A percentile compares a stretch with the other conserved stretches of the same genome.
These are phyloP conservation scores for Erinaceus europaeus DNA, from an alignment of 2,113 vertebrate species.

Conservation along the genomic window DNA sequence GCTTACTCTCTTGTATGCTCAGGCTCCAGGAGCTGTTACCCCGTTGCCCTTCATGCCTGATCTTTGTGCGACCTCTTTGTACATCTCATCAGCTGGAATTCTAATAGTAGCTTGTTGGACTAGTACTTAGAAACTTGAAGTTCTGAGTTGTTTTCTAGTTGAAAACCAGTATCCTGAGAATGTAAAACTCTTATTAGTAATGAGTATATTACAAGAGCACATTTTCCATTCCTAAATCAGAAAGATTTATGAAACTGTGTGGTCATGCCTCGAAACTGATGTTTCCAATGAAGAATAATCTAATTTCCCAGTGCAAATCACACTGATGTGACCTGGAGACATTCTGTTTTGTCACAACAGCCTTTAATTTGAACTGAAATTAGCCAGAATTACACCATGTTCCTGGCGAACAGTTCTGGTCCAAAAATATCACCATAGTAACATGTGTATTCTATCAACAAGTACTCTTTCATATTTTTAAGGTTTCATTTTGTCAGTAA, in stretches of 20 bases:
- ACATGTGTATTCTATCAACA: slow-evolving; percentile 74
- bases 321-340: slow-evolving; percentile 70
- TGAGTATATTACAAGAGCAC: slow-evolving; percentile 46
- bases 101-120: neutral
- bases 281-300: slow-evolving; percentile 74
- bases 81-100: neutral
- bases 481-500: slow-evolving; percentile 53
- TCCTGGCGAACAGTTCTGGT: slow-evolving; percentile 53
- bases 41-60: neutral
- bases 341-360: slow-evolving; percentile 72
- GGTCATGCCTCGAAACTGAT: slow-evolving; percentile 62
- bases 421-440: slow-evolving; percentile 71
- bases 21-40: neutral
- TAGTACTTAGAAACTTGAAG: neutral
- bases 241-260: slow-evolving; percentile 72
- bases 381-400: slow-evolving; percentile 75
- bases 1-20: too few relatives aligned
- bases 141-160: slow-evolving; percentile 33
- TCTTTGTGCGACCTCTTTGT: neutral
- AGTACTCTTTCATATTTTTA: slow-evolving; percentile 46
- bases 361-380: slow-evolving; percentile 71
- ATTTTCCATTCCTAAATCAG: slow-evolving; percentile 68
- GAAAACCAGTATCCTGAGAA: slow-evolving; percentile 7
- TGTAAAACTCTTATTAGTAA: slow-evolving; percentile 38
- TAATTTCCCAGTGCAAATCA: slow-evolving; percentile 72